Base-by-base conservation (phyloP, 1,140 invertebrate species). In the Drosophila pruinosa region DNA sequence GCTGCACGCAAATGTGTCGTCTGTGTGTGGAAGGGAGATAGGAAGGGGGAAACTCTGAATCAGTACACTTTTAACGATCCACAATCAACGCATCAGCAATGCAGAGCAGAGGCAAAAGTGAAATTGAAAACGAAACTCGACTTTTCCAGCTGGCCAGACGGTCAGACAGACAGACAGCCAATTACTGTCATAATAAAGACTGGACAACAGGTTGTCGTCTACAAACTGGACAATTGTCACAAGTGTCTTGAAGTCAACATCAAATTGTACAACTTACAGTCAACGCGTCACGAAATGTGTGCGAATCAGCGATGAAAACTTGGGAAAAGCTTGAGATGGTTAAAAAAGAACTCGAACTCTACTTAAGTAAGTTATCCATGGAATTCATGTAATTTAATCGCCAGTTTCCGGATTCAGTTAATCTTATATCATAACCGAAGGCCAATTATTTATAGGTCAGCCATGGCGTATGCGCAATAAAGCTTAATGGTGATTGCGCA, bases 1-100 rank as follows among this genome's bases (percentile, higher is more conserved):
- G 91, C 24, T 91, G 85, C 36, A 92, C 79, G 83, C 93, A 93
- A 47, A 93, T 92, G 79, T 93, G 93, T 31, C 93, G 88, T 26
- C 93, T 93, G 85, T 43, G 3, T 7, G 89, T 90, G 56, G 12
- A 8, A 48, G 36, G 62, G 38, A 67, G 38, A 31, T 5, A 68
- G 22, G 54, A 52, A 17, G 45, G 12, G 21, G 6, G 24, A 38
- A 71, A 58, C 31, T 54, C 58, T 72, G 48, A 39, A 39, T 45
- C 56, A 58, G 61, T 45, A 21, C 43, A 39, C n/a, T 45, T 67
- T 36, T 72, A 34, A 43, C 43, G 75, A 75, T 48, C 50, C 26
- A 50, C 26, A 31, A 80, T 76, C 77, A 79, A 54, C 48, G 38
- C 72, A 79, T 75, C 76, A 34, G 54, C 39, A 78, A n/a, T n/a